Percentiles rank a stretch among this genome's conserved stretches.
Evolutionary conservation across 2,113 vertebrate species (phyloP).

Genomic region (Chaenocephalus aceratus): DNA sequence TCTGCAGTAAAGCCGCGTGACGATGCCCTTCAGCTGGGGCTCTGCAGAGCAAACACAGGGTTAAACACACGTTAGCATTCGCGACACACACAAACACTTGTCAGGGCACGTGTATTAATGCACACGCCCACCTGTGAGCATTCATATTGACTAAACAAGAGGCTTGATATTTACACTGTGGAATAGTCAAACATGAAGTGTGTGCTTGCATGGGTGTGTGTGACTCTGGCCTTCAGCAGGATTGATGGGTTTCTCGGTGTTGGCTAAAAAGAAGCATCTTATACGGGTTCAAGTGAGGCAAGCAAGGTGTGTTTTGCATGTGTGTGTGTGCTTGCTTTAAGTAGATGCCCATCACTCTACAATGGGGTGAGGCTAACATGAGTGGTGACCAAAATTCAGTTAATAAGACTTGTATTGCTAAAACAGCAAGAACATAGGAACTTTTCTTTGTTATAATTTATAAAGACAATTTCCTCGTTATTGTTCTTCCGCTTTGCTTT

Average conservation of each 20-base stretch:
- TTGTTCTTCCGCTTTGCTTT: neutral
- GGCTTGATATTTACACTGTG: conserved; percentile 67
- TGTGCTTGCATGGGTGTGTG: conserved; percentile 13
- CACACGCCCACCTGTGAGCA: conserved; percentile 9
- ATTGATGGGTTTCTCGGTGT: conserved; percentile 48
- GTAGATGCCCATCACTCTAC: neutral
- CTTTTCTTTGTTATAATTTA: neutral
- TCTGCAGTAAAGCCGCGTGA: conserved; percentile 91
- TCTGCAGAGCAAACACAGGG: conserved; percentile 81
- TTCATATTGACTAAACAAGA: conserved; percentile 40
- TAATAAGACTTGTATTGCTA: neutral
- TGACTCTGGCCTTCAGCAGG: conserved; percentile 59
- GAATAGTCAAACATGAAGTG: conserved; percentile 56
- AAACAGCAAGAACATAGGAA: neutral
- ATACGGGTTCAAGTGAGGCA: conserved; percentile 39
- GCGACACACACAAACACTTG: neutral
- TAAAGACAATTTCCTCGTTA: no score
- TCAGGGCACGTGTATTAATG: conserved; percentile 31
- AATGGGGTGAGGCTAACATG: neutral
- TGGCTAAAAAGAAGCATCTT: conserved; percentile 18
- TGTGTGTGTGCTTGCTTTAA: neutral
- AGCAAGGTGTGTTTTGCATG: neutral
- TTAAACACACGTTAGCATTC: conserved; percentile 53
- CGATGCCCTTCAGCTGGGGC: conserved; percentile 93
- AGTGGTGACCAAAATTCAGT: neutral